Evolutionary conservation across 2,113 vertebrate genomes (phyloP).

Genomic region (Podarcis muralis): DNA sequence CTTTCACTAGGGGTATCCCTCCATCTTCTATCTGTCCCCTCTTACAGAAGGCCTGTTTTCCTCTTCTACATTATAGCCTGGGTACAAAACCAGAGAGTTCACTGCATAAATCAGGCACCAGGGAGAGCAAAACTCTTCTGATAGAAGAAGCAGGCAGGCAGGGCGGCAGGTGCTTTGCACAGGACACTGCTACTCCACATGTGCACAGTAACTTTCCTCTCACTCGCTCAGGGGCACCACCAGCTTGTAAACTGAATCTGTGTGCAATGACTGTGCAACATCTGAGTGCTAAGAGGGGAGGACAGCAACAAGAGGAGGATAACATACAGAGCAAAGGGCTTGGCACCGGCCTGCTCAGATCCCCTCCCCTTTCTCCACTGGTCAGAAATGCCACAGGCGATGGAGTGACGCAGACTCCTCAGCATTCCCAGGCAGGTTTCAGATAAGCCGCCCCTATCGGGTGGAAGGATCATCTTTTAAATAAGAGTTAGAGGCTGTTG

Average conservation of each 20-base stretch:
- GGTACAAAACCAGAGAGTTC: neutral
- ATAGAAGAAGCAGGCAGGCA: neutral
- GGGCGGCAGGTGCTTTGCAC: neutral
- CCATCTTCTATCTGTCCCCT: too few species aligned
- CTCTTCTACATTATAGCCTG: neutral
- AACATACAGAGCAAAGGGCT: neutral
- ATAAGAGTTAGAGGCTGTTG: slow-evolving; percentile 57
- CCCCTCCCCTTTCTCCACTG: neutral
- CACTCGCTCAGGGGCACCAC: neutral
- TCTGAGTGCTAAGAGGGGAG: slow-evolving; percentile 12
- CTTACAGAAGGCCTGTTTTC: neutral
- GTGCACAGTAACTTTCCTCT: slow-evolving; percentile 1
- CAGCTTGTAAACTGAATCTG: neutral
- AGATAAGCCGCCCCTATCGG: slow-evolving; percentile 62
- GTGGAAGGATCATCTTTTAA: slow-evolving; percentile 50
- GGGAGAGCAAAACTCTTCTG: neutral
- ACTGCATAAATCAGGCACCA: neutral
- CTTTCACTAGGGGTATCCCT: neutral
- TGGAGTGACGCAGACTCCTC: slow-evolving; percentile 50
- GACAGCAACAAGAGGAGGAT: slow-evolving; percentile 9
- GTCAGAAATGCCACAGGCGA: slow-evolving; percentile 45
- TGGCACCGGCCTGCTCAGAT: slow-evolving; percentile 15
- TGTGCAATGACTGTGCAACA: neutral
- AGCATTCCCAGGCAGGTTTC: slow-evolving; percentile 61
- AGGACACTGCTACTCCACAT: fast-evolving